Conservation (phyloP, 2,888 invertebrate genomes). For the Clepsis dumicolana region DNA sequence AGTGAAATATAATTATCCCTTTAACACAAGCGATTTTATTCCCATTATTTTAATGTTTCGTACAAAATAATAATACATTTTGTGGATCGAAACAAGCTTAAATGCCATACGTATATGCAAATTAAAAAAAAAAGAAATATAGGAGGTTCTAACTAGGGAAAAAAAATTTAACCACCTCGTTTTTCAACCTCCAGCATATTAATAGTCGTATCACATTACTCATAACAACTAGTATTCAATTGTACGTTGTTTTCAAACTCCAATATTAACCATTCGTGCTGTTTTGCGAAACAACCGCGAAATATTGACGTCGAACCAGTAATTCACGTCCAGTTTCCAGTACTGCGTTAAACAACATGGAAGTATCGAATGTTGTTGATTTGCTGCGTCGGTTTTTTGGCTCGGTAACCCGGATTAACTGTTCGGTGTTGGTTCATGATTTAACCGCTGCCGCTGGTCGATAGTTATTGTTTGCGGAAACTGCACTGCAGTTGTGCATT, state of each 20-base stretch:
- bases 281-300: slow-evolving; percentile 37
- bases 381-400: background rate
- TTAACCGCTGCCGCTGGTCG: background rate
- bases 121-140: no score
- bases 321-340: slow-evolving; percentile 32
- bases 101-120: no score
- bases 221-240: slow-evolving; percentile 18
- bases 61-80: no score
- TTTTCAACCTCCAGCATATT: background rate
- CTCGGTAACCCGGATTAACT: background rate
- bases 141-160: no score
- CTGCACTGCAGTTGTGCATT: background rate
- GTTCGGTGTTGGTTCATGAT: background rate
- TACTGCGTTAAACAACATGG: slow-evolving; percentile 31
- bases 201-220: slow-evolving; percentile 15
- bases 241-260: slow-evolving; percentile 33
- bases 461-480: background rate
- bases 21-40: no score
- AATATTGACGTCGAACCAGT: slow-evolving; percentile 34
- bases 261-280: slow-evolving; percentile 36
- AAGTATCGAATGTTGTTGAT: slow-evolving; percentile 37
- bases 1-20: no score
- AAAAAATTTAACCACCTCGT: no score
- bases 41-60: no score
- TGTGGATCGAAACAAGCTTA: no score